Evolutionary conservation across 2,797 vertebrate species (phyloP).

Genomic region (Acanthurus leucopareius): DNA sequence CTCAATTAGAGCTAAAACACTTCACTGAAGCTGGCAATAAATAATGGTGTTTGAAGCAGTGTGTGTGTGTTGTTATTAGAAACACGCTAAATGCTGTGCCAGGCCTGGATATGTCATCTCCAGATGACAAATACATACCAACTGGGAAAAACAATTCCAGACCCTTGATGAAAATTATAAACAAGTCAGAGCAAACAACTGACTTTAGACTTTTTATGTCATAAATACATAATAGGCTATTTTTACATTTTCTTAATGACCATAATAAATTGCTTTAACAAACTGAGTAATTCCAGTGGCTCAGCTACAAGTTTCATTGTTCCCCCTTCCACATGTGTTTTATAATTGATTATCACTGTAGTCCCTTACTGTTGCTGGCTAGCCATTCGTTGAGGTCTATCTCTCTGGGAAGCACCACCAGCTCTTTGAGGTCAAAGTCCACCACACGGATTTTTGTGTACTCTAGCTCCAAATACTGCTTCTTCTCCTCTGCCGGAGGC

Average conservation of each 20-base stretch:
- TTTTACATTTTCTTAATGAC: not conserved
- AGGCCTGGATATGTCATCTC: conserved; percentile 59
- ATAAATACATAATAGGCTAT: not conserved
- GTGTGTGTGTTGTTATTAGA: conserved; percentile 24
- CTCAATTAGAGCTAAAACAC: conserved; percentile 4
- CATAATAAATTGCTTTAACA: not conserved
- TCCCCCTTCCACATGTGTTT: not conserved
- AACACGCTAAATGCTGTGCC: conserved; percentile 28
- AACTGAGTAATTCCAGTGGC: not conserved
- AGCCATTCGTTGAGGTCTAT: conserved; percentile 99
- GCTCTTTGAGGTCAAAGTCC: conserved; percentile 96
- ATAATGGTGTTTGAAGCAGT: conserved; percentile 31
- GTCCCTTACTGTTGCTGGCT: conserved; percentile 96
- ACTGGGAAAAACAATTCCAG: conserved; percentile 39
- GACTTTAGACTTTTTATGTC: not conserved
- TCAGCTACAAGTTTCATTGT: not conserved
- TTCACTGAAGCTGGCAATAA: conserved; percentile 22
- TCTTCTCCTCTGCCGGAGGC: conserved; percentile 94
- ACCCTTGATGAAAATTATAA: not conserved
- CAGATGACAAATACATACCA: conserved; percentile 40
- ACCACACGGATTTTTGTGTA: conserved; percentile 95
- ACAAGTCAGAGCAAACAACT: not conserved
- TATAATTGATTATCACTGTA: not conserved
- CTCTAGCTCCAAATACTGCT: conserved; percentile 95
- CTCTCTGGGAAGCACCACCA: conserved; percentile 96